Base-by-base conservation (phyloP, 2,113 vertebrate species). In the Chitala chitala region DNA sequence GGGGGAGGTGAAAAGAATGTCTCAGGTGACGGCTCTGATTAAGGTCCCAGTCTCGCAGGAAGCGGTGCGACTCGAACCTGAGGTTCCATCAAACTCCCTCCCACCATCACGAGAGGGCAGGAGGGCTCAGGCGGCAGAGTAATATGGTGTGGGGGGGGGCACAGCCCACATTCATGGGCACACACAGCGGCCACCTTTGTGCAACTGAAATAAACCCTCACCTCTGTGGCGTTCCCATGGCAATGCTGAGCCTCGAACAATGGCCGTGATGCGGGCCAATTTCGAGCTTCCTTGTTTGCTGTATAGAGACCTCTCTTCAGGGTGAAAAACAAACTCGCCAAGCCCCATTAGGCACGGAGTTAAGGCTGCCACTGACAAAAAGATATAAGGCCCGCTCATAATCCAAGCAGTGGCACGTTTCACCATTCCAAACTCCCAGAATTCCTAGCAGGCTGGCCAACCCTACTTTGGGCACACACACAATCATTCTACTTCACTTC, bases 281-380 rank as follows among this genome's bases (percentile, higher is more conserved):
- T 56, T 72, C 71, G 46, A 55, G 2, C 55, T 55, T 26, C 55
- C 71, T 38, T 72, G 71, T 59, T 61, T 72, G 42, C 71, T 61
- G 40, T 72, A 36, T 20, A 61, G 71, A 72, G 48, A 48, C 29
- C 71, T 61, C 71, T 55, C 55, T 72, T 72, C 71, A 72, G 71
- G 71, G 64, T 56, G 69, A 59, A 72, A 72, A 72, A 72, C 55
- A 72, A 72, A 48, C 71, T 61, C 6, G 9, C 55, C 0, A 20
- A 38, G 70, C 17, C 55, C 40, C 55, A 48, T 31, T 58, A 72
- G 15, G 6, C 40, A 26, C 9, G 56, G 55, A 72, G 55, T 56
- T n/a, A 46, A 42, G 26, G 7, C 42, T 44, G 26, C 54, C 56
- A 26, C 71, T 65, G 40, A 58, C 40, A 58, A 48, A 46, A 59